phyloP scores from a whole-genome alignment of 1,140 invertebrate genomes.

The Arctopsyche grandis region DNA sequence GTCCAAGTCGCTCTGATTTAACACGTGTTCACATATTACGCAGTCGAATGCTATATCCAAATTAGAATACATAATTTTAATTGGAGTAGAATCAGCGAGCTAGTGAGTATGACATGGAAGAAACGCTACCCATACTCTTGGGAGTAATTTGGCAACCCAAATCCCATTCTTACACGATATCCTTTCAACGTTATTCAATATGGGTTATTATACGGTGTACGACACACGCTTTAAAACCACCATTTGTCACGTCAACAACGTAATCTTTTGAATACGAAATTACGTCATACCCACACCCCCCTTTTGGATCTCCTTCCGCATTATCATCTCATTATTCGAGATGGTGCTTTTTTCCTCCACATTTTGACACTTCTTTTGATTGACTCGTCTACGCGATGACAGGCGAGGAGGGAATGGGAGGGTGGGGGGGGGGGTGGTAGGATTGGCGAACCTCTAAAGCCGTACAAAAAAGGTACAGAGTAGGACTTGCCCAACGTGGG shows the following conservation, averaged over 20 bases:
- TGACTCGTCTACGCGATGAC: too few species aligned
- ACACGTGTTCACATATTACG: too few species aligned
- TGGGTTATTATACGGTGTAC: background rate
- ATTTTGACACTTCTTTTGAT: background rate
- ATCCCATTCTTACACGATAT: too few species aligned
- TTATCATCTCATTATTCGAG: constrained; percentile 3
- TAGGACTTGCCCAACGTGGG: constrained; percentile 37
- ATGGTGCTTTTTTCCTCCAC: background rate
- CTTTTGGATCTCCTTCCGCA: background rate
- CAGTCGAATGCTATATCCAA: too few species aligned
- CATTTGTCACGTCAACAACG: constrained; percentile 1
- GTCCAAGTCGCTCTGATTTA: too few species aligned
- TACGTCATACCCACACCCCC: background rate
- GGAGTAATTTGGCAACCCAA: too few species aligned
- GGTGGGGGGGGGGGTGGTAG: too few species aligned
- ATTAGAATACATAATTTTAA: too few species aligned
- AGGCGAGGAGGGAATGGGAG: too few species aligned
- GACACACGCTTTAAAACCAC: constrained; percentile 1
- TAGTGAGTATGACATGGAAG: too few species aligned
- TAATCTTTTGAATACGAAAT: background rate
- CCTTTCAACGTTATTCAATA: background rate
- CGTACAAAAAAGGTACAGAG: constrained; percentile 16
- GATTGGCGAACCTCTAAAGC: background rate
- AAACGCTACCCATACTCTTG: too few species aligned
- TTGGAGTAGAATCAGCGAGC: too few species aligned